phyloP scores from a whole-genome alignment of 2,888 invertebrate genomes.

The Alloscopus bannaensis region DNA sequence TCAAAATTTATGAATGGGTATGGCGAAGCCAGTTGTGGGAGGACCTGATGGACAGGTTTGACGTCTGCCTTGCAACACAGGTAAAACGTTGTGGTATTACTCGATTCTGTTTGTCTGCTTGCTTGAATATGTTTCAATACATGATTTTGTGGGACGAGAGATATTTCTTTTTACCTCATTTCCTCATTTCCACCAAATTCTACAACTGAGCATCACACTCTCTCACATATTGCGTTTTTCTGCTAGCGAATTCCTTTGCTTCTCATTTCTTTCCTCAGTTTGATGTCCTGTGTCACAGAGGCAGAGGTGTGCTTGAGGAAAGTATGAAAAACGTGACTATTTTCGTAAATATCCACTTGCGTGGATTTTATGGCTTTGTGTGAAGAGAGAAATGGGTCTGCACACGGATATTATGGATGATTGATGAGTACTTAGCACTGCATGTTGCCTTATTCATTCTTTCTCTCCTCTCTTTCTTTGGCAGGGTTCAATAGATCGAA shows the following conservation, averaged over 20 bases:
- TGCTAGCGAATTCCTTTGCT: too few species aligned
- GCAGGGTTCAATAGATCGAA: conserved; percentile 89
- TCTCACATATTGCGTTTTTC: too few species aligned
- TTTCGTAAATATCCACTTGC: neutral
- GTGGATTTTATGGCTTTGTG: neutral
- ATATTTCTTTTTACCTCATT: too few species aligned
- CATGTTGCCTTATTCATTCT: neutral
- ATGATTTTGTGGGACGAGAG: too few species aligned
- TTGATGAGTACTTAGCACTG: neutral
- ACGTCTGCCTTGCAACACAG: conserved; percentile 73
- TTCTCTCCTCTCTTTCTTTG: conserved; percentile 11
- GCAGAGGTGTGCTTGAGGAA: too few species aligned
- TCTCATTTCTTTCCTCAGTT: neutral
- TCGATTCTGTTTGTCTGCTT: too few species aligned
- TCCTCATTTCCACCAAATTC: too few species aligned
- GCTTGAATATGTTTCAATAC: too few species aligned
- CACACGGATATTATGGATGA: neutral
- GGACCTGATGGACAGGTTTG: conserved; percentile 71
- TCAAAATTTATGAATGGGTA: conserved; percentile 72
- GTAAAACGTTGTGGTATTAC: too few species aligned
- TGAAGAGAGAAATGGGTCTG: neutral
- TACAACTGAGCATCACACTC: too few species aligned
- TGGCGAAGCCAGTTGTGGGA: conserved; percentile 71
- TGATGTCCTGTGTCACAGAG: too few species aligned
- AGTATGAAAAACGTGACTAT: conserved; percentile 10